Evolutionary conservation across 2,113 vertebrate species (phyloP).

Genomic region (Puntigrus tetrazona): DNA sequence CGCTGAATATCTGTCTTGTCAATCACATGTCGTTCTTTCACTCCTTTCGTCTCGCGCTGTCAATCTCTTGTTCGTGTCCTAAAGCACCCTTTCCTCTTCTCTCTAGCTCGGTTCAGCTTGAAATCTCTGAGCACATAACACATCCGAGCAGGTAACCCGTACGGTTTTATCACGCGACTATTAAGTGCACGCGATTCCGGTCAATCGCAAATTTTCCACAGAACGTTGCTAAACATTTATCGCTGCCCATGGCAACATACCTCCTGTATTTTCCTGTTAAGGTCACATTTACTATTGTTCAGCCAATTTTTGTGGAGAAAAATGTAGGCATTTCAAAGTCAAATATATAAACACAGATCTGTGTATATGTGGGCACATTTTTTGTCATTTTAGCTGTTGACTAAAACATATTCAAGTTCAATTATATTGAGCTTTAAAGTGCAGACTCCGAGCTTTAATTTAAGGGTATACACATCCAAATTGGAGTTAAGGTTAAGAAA

Average conservation of each 20-base stretch:
- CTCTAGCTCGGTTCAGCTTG: constrained; percentile 25
- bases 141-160: background rate
- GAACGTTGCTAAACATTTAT: background rate
- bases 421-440: too few relatives aligned
- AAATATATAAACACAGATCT: too few relatives aligned
- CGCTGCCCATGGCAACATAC: background rate
- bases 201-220: too few relatives aligned
- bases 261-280: background rate
- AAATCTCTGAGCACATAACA: background rate
- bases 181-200: background rate
- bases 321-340: background rate
- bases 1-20: constrained; percentile 17
- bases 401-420: too few relatives aligned
- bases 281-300: background rate
- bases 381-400: too few relatives aligned
- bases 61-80: constrained; percentile 47
- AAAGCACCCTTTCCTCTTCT: constrained; percentile 46
- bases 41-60: constrained; percentile 43
- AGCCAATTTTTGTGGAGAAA: background rate
- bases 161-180: background rate
- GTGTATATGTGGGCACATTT: too few relatives aligned
- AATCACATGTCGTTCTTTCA: constrained; percentile 49
- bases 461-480: too few relatives aligned
- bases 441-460: too few relatives aligned
- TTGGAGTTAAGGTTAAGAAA: too few relatives aligned